These are phyloP conservation scores for Lycaena phlaeas DNA, from an alignment of 2,888 invertebrate species.

Conservation along the genomic window DNA sequence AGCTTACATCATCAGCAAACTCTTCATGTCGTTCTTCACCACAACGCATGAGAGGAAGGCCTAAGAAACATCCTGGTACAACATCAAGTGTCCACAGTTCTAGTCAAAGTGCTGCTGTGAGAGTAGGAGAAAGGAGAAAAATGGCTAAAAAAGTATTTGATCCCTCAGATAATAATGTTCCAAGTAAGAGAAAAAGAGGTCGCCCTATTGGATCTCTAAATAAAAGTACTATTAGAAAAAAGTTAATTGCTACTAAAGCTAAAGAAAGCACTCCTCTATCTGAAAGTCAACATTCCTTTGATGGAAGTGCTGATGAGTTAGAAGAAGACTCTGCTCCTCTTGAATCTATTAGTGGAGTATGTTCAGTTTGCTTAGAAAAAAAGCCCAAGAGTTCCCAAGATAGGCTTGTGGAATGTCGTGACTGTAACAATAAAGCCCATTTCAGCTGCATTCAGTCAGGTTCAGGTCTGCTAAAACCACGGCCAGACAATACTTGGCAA, in stretches of 20 bases:
- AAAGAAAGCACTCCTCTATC: constrained; percentile 48
- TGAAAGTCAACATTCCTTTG: constrained; percentile 51
- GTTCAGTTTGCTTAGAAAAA: constrained; percentile 75
- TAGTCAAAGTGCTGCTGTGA: constrained; percentile 49
- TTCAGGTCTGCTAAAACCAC: constrained; percentile 76
- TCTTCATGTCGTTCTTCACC: constrained; percentile 66
- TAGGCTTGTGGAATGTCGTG: constrained; percentile 77
- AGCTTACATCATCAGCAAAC: constrained; percentile 68
- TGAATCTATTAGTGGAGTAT: constrained; percentile 72
- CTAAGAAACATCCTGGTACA: constrained; percentile 47
- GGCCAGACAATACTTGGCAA: constrained; percentile 84
- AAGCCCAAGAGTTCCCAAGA: constrained; percentile 74
- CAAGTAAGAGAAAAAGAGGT: constrained; percentile 79
- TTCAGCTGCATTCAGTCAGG: constrained; percentile 79
- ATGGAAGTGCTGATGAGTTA: constrained; percentile 59
- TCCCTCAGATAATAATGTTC: constrained; percentile 86
- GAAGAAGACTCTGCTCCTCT: constrained; percentile 53
- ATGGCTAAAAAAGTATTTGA: constrained; percentile 90
- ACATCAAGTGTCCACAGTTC: constrained; percentile 35
- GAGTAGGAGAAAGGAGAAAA: constrained; percentile 76
- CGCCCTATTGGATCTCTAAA: constrained; percentile 76
- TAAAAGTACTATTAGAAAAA: constrained; percentile 72
- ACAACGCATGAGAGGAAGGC: constrained; percentile 56
- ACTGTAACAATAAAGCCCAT: constrained; percentile 83
- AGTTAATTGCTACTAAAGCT: constrained; percentile 44